Percentiles rank a stretch among this genome's conserved stretches.
Evolutionary conservation across 2,797 vertebrate genomes (phyloP).

Genomic region (Spheniscus humboldti): DNA sequence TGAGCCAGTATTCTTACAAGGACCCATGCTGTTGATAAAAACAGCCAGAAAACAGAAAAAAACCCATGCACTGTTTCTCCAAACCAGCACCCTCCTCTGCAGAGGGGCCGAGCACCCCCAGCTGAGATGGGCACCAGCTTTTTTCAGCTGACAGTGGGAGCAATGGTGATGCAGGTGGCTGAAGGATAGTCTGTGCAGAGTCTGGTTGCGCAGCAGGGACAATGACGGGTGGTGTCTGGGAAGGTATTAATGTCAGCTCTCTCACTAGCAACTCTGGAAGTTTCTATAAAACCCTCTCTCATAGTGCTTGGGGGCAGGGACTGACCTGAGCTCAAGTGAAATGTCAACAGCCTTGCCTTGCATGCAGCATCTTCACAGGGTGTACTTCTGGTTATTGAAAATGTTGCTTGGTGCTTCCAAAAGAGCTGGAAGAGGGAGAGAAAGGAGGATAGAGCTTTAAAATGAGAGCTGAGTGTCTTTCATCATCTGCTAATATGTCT

Average conservation of each 20-base stretch:
- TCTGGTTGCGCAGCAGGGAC: not conserved
- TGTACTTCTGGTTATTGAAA: not conserved
- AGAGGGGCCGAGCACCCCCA: not conserved
- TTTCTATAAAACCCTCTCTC: not conserved
- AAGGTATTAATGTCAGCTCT: accelerated
- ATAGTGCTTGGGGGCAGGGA: not conserved
- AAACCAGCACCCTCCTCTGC: not conserved
- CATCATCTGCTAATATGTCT: not conserved
- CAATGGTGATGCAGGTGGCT: not conserved
- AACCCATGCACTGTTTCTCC: accelerated
- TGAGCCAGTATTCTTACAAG: not conserved
- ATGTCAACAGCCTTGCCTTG: not conserved
- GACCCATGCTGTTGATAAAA: not conserved
- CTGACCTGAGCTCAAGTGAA: not conserved
- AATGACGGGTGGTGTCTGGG: not conserved
- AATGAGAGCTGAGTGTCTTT: not conserved
- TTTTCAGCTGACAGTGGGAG: not conserved
- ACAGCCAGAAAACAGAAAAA: not conserved
- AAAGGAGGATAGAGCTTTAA: not conserved
- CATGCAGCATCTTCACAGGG: not conserved
- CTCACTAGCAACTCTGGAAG: not conserved
- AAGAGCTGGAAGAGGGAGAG: not conserved
- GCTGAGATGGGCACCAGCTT: not conserved
- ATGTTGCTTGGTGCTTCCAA: not conserved
- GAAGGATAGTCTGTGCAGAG: not conserved